phyloP scores from a whole-genome alignment of 2,113 vertebrate species.

The Periophthalmus modestus region DNA sequence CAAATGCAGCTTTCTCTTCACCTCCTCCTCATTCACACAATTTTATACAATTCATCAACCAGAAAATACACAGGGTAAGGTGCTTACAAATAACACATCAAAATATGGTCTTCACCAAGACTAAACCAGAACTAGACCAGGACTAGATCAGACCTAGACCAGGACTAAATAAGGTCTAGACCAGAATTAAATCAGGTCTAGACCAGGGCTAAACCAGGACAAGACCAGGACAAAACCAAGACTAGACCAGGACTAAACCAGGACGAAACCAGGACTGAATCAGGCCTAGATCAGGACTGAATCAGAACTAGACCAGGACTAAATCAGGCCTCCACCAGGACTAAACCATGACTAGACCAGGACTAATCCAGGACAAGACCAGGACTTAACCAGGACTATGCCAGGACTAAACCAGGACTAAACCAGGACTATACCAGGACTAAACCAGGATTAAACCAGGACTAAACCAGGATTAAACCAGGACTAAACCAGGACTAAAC shows the following conservation, averaged over 20 bases:
- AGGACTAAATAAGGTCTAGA: too few species aligned
- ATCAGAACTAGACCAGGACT: neutral
- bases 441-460: too few species aligned
- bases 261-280: neutral
- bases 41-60: slow-evolving; percentile 47
- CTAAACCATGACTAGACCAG: neutral
- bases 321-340: too few species aligned
- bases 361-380: too few species aligned
- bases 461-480: too few species aligned
- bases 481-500: too few species aligned
- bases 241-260: too few species aligned
- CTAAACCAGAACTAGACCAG: neutral
- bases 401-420: too few species aligned
- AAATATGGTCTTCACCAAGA: neutral
- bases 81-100: neutral
- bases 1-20: slow-evolving; percentile 33
- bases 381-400: too few species aligned
- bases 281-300: neutral
- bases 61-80: neutral
- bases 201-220: too few species aligned
- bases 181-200: too few species aligned
- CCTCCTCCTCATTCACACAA: slow-evolving; percentile 41
- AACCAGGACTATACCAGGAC: too few species aligned
- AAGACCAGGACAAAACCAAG: neutral
- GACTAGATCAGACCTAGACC: neutral